Percentiles rank a stretch among this genome's conserved stretches.
Conservation (phyloP, 2,797 vertebrate species). For the Melanotaenia nigrans region DNA sequence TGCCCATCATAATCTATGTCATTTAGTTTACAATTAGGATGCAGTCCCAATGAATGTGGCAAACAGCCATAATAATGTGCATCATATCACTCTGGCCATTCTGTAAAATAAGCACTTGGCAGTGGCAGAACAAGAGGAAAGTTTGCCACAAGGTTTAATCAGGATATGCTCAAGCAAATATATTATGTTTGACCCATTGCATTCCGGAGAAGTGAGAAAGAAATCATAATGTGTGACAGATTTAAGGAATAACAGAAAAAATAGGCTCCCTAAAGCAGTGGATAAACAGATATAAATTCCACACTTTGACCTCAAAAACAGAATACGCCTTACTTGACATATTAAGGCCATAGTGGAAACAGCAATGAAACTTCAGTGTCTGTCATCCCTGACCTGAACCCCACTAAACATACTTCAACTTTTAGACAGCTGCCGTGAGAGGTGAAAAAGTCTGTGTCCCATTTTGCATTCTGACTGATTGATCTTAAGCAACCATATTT, state of each 20-base stretch:
- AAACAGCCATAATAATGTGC: constrained; percentile 34
- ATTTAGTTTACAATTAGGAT: constrained; percentile 61
- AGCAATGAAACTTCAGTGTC: not conserved
- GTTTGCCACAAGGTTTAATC: constrained; percentile 6
- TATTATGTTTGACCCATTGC: not conserved
- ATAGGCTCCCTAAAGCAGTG: not conserved
- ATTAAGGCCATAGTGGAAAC: constrained; percentile 23
- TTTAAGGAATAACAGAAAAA: too few relatives aligned
- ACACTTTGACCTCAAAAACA: not conserved
- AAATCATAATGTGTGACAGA: not conserved
- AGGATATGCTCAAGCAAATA: constrained; percentile 7
- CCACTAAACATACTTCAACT: constrained; percentile 21
- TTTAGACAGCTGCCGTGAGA: constrained; percentile 21
- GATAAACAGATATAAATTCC: not conserved
- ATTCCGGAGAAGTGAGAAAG: not conserved
- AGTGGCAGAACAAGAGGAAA: not conserved
- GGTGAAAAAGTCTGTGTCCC: constrained; percentile 42
- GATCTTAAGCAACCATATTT: constrained; percentile 57
- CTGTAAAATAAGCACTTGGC: constrained; percentile 25
- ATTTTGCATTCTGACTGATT: constrained; percentile 68
- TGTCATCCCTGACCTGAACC: constrained; percentile 40
- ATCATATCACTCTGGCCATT: constrained; percentile 3
- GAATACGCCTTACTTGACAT: not conserved
- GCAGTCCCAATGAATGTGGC: constrained; percentile 29
- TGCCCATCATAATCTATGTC: constrained; percentile 41